phyloP scores from a whole-genome alignment of 2,888 invertebrate species.

The Apocheima hispidaria region DNA sequence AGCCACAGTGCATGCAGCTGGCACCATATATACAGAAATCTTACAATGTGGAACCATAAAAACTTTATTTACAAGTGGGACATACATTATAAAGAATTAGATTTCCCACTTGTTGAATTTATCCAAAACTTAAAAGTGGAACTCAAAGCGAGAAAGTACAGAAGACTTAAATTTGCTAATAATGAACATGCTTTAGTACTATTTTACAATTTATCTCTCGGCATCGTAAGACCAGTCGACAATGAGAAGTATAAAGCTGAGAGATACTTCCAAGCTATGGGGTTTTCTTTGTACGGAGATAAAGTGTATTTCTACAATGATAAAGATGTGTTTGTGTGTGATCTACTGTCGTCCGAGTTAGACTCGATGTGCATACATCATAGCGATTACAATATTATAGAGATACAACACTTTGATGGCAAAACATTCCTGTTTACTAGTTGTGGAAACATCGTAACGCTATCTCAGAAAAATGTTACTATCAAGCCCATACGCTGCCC shows the following conservation, averaged over 20 bases:
- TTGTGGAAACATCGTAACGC: slow-evolving; percentile 67
- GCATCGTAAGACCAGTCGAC: slow-evolving; percentile 64
- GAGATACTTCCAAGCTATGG: slow-evolving; percentile 67
- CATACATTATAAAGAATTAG: slow-evolving; percentile 70
- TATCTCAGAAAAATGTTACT: slow-evolving; percentile 48
- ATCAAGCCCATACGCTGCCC: slow-evolving; percentile 60
- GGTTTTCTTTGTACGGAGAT: slow-evolving; percentile 62
- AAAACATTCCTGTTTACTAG: slow-evolving; percentile 66
- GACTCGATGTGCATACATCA: slow-evolving; percentile 59
- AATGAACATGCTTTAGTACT: slow-evolving; percentile 64
- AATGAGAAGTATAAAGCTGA: slow-evolving; percentile 54
- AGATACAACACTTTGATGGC: slow-evolving; percentile 60
- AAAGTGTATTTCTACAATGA: slow-evolving; percentile 64
- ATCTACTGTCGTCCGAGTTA: slow-evolving; percentile 56
- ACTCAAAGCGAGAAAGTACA: slow-evolving; percentile 62
- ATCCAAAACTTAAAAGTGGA: slow-evolving; percentile 62
- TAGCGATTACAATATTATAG: slow-evolving; percentile 68
- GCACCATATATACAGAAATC: slow-evolving; percentile 72
- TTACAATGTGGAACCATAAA: slow-evolving; percentile 63
- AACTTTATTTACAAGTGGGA: slow-evolving; percentile 46
- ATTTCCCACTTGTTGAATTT: slow-evolving; percentile 66
- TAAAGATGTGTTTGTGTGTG: slow-evolving; percentile 64
- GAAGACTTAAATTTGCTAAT: slow-evolving; percentile 66
- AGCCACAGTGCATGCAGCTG: slow-evolving; percentile 63
- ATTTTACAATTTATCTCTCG: slow-evolving; percentile 62